These are phyloP conservation scores for Monopterus albus DNA, from an alignment of 2,113 vertebrate genomes.

Conservation along the genomic window DNA sequence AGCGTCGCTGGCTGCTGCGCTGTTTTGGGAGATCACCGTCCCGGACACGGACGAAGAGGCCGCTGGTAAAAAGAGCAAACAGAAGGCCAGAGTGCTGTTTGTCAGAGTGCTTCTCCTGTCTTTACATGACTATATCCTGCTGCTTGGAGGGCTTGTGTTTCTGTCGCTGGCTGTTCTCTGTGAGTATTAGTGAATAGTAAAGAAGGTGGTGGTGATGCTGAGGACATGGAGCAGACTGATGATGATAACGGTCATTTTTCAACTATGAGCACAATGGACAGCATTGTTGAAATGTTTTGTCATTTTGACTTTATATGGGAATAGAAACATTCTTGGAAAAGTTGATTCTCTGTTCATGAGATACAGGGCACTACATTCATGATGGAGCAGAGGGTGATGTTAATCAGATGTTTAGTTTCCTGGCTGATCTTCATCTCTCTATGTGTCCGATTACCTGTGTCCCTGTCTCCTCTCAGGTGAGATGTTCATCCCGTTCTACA, in stretches of 20 bases:
- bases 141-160: conserved; percentile 74
- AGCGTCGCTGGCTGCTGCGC: conserved; percentile 66
- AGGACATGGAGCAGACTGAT: not conserved
- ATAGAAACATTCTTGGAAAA: no score
- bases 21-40: conserved; percentile 79
- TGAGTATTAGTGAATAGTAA: conserved; percentile 66
- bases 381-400: no score
- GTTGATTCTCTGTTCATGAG: no score
- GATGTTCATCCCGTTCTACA: conserved; percentile 82
- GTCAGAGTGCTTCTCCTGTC: conserved; percentile 70
- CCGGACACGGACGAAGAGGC: conserved; percentile 53
- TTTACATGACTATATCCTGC: conserved; percentile 40
- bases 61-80: conserved; percentile 13
- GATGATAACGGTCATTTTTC: not conserved
- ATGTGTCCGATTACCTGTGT: not conserved
- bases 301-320: no score
- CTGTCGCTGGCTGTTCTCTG: conserved; percentile 78
- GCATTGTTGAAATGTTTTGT: no score
- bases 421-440: not conserved
- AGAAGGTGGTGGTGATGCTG: not conserved
- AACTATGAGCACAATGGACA: not conserved
- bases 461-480: conserved; percentile 72
- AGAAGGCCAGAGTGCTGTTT: conserved; percentile 66
- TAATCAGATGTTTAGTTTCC: no score
- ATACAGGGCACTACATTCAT: no score